A percentile compares a stretch with the other conserved stretches of the same genome.
These are phyloP conservation scores for Sinelater perroti DNA, from an alignment of 2,888 invertebrate species.

Conservation along the genomic window DNA sequence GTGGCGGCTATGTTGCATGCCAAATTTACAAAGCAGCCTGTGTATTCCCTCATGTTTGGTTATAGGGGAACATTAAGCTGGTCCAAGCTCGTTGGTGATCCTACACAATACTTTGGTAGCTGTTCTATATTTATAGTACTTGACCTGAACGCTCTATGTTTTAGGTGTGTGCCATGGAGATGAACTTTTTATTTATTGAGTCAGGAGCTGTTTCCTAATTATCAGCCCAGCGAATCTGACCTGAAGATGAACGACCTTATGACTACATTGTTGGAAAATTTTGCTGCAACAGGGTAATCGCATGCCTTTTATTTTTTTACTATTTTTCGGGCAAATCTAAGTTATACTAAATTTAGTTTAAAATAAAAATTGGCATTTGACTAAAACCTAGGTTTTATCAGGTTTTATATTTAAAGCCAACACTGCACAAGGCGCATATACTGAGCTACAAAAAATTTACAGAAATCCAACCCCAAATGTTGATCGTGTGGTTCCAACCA, in stretches of 20 bases:
- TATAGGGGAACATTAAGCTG: constrained; percentile 71
- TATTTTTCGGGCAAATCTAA: too few relatives aligned
- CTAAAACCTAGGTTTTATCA: too few relatives aligned
- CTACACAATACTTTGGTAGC: constrained; percentile 69
- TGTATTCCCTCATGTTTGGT: constrained; percentile 73
- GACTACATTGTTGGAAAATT: constrained; percentile 77
- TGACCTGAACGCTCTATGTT: too few relatives aligned
- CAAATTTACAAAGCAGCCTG: constrained; percentile 64
- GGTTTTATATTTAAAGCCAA: too few relatives aligned
- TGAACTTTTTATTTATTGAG: too few relatives aligned
- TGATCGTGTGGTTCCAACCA: constrained; percentile 56
- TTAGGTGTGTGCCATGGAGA: constrained; percentile 84
- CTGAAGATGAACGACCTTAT: constrained; percentile 68
- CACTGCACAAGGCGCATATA: too few relatives aligned
- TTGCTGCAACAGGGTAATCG: constrained; percentile 75
- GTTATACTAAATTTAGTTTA: too few relatives aligned
- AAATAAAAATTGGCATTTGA: too few relatives aligned
- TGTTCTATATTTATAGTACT: background rate
- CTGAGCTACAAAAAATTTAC: constrained; percentile 29
- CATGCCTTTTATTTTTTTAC: too few relatives aligned
- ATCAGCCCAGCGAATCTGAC: too few relatives aligned
- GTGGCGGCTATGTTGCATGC: constrained; percentile 68
- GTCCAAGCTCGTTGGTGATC: constrained; percentile 44
- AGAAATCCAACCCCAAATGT: constrained; percentile 74
- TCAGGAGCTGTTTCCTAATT: too few relatives aligned